A percentile compares a stretch with the other conserved stretches of the same genome.
These are phyloP conservation scores for Beroe forskalii DNA, from an alignment of 37 sponge, comb jelly and placozoan genomes.

Conservation along the genomic window DNA sequence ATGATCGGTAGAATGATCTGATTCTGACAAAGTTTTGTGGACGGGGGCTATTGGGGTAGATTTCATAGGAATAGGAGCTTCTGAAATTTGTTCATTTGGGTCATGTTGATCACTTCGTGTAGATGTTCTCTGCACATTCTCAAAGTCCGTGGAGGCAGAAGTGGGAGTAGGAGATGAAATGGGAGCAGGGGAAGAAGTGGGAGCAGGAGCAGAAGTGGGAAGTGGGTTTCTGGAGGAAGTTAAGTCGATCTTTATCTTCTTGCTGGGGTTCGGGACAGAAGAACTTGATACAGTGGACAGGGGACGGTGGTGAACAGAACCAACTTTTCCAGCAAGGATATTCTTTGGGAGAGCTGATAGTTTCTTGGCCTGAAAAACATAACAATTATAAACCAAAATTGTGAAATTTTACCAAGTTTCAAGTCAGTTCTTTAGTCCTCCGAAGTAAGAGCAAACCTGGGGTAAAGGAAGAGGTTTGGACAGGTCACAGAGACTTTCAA, in stretches of 20 bases:
- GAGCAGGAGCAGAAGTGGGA: neutral
- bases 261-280: neutral
- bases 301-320: neutral
- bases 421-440: too few relatives aligned
- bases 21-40: too few relatives aligned
- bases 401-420: too few relatives aligned
- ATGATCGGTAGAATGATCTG: too few relatives aligned
- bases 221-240: neutral
- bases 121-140: neutral
- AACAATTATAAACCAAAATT: too few relatives aligned
- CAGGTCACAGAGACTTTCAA: constrained; percentile 31
- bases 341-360: neutral
- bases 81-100: too few relatives aligned
- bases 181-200: neutral
- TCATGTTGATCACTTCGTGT: neutral
- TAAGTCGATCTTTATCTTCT: neutral
- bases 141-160: neutral
- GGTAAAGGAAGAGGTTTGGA: constrained; percentile 24
- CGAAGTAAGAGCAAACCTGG: neutral
- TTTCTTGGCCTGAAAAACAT: neutral
- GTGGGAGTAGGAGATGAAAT: neutral
- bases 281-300: neutral
- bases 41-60: neutral
- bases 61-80: neutral
- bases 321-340: neutral